Conservation (phyloP, 2,113 vertebrate genomes). For the Dipodomys spectabilis region DNA sequence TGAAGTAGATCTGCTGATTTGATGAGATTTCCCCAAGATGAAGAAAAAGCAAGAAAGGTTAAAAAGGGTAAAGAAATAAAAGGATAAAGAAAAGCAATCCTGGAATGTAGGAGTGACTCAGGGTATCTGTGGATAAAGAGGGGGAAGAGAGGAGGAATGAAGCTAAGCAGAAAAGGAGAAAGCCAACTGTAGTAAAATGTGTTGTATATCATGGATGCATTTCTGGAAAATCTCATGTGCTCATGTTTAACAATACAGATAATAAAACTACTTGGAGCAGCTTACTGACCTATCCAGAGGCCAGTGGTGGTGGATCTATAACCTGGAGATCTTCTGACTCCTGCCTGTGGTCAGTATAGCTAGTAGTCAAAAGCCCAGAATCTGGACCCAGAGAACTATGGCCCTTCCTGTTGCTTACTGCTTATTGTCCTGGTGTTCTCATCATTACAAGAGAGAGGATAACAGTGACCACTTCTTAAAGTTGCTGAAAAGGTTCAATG, state of each 20-base stretch:
- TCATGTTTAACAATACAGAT: conserved; percentile 8
- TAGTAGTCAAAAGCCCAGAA: neutral
- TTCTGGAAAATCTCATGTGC: neutral
- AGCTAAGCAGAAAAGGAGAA: neutral
- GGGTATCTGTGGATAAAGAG: neutral
- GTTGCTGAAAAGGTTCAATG: neutral
- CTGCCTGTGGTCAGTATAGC: neutral
- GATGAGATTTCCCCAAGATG: neutral
- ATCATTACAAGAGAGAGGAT: neutral
- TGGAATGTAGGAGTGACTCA: neutral
- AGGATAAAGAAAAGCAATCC: neutral
- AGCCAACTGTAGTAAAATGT: neutral
- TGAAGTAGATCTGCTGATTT: neutral
- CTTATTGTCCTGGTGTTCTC: neutral
- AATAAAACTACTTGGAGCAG: neutral
- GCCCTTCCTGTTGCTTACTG: neutral
- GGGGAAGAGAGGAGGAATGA: neutral
- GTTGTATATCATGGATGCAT: neutral
- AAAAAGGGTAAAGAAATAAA: too few species aligned
- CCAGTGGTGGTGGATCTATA: neutral
- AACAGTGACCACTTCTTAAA: neutral
- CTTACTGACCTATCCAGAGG: neutral
- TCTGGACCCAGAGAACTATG: neutral
- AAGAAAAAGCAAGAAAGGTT: too few species aligned
- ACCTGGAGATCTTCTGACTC: neutral